phyloP scores from a whole-genome alignment of 2,113 vertebrate genomes.

The Pollachius pollachius region DNA sequence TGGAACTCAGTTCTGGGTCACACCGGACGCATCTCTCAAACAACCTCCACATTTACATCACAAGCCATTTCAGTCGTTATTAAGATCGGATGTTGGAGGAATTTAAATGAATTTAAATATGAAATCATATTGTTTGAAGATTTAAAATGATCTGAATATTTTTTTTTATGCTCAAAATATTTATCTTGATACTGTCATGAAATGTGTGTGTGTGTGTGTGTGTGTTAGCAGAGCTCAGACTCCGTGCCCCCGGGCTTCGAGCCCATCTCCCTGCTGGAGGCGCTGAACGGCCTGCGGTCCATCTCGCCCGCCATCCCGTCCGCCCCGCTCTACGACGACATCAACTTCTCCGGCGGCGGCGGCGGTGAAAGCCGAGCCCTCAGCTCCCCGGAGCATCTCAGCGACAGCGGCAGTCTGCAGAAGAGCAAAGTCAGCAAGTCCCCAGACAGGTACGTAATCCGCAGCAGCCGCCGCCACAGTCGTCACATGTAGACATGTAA shows the following conservation, averaged over 20 bases:
- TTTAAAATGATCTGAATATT: no score
- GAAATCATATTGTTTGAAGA: no score
- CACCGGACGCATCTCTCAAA: not conserved
- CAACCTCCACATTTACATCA: not conserved
- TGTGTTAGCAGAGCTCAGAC: constrained; percentile 79
- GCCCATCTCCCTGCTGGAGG: constrained; percentile 94
- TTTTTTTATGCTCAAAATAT: no score
- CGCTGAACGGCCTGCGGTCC: constrained; percentile 87
- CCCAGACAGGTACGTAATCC: constrained; percentile 85
- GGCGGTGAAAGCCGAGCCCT: constrained; percentile 79
- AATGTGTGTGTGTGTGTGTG: no score
- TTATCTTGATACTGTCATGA: no score
- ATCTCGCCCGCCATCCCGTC: constrained; percentile 84
- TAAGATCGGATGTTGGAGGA: no score
- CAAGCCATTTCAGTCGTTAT: no score
- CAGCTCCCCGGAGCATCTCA: constrained; percentile 79
- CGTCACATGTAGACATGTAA: no score
- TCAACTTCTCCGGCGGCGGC: constrained; percentile 83
- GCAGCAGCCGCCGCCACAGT: not conserved
- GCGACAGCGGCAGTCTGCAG: constrained; percentile 78
- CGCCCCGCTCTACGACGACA: constrained; percentile 91
- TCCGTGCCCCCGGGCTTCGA: constrained; percentile 93
- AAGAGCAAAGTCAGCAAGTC: constrained; percentile 91
- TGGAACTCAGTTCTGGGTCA: not conserved
- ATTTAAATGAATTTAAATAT: no score